These are phyloP conservation scores for Physella acuta DNA, from an alignment of 1,140 invertebrate species.

Conservation along the genomic window DNA sequence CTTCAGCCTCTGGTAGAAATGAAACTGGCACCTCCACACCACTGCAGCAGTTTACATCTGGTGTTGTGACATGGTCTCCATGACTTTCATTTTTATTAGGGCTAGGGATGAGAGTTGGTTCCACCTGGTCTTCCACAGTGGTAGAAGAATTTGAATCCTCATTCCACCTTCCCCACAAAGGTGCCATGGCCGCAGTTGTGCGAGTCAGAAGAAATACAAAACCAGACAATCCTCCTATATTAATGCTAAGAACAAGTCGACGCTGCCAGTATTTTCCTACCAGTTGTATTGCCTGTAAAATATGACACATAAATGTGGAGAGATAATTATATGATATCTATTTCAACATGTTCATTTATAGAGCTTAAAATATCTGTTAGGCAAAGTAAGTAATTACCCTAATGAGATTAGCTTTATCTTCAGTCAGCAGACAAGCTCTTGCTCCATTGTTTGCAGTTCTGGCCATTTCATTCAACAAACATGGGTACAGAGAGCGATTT, in stretches of 20 bases:
- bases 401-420: constrained; percentile 63
- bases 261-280: constrained; percentile 45
- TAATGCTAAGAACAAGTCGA: constrained; percentile 42
- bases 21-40: too few relatives aligned
- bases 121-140: too few relatives aligned
- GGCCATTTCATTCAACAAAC: constrained; percentile 62
- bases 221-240: constrained; percentile 52
- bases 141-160: too few relatives aligned
- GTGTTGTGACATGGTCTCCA: too few relatives aligned
- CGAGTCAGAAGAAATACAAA: constrained; percentile 47
- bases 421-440: constrained; percentile 64
- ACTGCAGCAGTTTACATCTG: too few relatives aligned
- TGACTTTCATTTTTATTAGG: too few relatives aligned
- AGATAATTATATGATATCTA: too few relatives aligned
- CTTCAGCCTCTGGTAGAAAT: too few relatives aligned
- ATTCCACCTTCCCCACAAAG: neutral
- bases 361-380: too few relatives aligned
- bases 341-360: too few relatives aligned
- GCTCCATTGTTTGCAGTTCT: constrained; percentile 57
- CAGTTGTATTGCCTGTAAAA: constrained; percentile 38
- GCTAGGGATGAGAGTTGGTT: too few relatives aligned
- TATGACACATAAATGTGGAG: too few relatives aligned
- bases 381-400: constrained; percentile 46
- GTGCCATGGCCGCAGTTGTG: constrained; percentile 25
- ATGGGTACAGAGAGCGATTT: constrained; percentile 64